Evolutionary conservation across 2,888 invertebrate species (phyloP), one percentile per base, ranked within the genome.

Genomic region (Zeuzera pyrina): DNA sequence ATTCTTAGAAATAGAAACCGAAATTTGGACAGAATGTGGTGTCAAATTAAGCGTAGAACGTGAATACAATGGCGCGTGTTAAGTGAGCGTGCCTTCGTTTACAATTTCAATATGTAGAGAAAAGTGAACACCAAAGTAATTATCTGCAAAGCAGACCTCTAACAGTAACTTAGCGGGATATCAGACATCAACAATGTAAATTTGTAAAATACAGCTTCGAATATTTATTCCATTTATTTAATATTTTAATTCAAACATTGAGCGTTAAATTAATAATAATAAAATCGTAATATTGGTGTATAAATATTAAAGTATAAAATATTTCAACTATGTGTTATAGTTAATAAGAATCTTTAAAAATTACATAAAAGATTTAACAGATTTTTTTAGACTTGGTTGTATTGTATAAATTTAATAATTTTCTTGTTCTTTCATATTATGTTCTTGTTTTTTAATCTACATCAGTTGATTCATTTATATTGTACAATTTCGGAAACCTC

Each of bases 11-110:
- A 64, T 54, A 43, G 63, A 74, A 79, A 81, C 81, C 79, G 69
- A 81, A 68, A 78, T 79, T 77, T 78, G 76, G 77, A 79, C 81
- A 68, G 64, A 76, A 68, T 81, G 81, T 57, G 81, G 79, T 76
- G 68, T 64, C 49, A 49, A 62, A 66, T 65, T 45, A 54, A 52
- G 45, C 65, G 57, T 67, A 52, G 46, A 52, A 49, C 45, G 45
- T 31, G 14, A 33, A 38, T 43, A 74, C 73, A 72, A 72, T 57
- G 47, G 54, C 52, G 49, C 53, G 60, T 51, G 59, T 60, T n/a
- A 58, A 51, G 56, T 70, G 74, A 79, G 81, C 76, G 81, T 81
- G 79, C 77, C 68, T 64, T 52, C 61, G 50, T 76, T 74, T 73
- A 71, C 72, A 62, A 65, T 70, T 70, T 63, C 65, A 68, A 73